A percentile compares a stretch with the other conserved stretches of the same genome.
Conservation (phyloP, 2,113 vertebrate species). For the Oceanites oceanicus region DNA sequence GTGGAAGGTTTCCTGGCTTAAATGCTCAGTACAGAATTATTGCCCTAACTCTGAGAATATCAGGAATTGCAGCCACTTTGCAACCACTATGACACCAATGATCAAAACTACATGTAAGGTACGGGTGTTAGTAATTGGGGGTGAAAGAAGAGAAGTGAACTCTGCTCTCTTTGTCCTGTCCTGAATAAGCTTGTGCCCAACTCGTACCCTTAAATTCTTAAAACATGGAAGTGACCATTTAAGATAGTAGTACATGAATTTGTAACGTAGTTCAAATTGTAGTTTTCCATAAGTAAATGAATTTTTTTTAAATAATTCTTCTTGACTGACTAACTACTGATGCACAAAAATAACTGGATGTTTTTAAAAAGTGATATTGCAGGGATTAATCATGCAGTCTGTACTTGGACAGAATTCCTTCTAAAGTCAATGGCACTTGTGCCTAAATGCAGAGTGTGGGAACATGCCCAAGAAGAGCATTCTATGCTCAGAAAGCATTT, state of each 20-base stretch:
- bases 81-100: background rate
- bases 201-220: background rate
- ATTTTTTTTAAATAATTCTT: background rate
- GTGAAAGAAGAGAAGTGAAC: background rate
- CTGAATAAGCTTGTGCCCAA: background rate
- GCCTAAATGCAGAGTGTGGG: background rate
- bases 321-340: background rate
- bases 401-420: background rate
- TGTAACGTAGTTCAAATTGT: background rate
- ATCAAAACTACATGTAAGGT: background rate
- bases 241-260: background rate
- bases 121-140: background rate
- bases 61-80: background rate
- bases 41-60: background rate
- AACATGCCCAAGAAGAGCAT: background rate
- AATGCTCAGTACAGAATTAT: background rate
- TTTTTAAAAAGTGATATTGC: background rate
- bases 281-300: background rate
- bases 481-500: background rate
- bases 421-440: background rate
- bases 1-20: background rate
- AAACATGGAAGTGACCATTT: background rate
- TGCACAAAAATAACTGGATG: background rate
- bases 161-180: background rate
- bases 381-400: background rate